Evolutionary conservation across 2,113 vertebrate genomes (phyloP).

Genomic region (Bufo gargarizans): DNA sequence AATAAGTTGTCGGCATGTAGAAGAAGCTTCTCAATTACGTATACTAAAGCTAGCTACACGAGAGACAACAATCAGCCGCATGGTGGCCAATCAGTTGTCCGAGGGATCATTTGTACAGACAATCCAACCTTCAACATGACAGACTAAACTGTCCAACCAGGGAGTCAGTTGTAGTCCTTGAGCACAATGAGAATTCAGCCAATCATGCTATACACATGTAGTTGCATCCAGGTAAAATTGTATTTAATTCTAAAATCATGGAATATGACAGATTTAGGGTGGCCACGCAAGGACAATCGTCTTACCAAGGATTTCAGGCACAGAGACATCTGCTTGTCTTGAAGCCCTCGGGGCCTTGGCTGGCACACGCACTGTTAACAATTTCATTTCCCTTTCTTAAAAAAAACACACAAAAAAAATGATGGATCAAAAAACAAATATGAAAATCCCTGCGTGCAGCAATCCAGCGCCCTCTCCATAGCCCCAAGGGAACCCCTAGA

Average conservation of each 20-base stretch:
- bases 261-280: background rate
- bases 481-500: background rate
- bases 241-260: background rate
- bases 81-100: no score
- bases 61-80: no score
- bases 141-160: no score
- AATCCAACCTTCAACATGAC: no score
- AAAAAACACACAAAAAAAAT: background rate
- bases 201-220: background rate
- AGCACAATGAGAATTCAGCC: no score
- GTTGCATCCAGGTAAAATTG: background rate
- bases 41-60: no score
- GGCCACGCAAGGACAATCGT: background rate
- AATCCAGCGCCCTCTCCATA: background rate
- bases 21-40: no score
- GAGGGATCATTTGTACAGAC: no score
- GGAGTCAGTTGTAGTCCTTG: no score
- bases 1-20: no score
- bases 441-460: background rate
- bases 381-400: background rate
- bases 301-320: background rate
- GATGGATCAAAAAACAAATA: background rate
- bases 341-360: background rate
- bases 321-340: constrained; percentile 1
- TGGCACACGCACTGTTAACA: constrained; percentile 3